Evolutionary conservation across 2,797 vertebrate species (phyloP).

Genomic region (Anas capensis): DNA sequence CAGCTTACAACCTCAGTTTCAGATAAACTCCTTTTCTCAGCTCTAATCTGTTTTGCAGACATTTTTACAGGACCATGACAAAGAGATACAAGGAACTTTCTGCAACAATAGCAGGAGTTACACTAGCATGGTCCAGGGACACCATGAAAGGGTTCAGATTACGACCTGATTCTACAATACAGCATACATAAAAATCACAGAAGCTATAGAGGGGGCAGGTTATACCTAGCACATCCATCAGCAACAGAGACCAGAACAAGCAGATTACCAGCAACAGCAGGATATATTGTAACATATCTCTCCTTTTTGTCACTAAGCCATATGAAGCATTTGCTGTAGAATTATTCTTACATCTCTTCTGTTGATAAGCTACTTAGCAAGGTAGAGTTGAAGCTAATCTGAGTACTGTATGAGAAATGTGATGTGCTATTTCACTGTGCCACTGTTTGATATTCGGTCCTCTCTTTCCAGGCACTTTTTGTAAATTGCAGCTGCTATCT

Average conservation of each 20-base stretch:
- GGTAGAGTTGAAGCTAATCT: conserved; percentile 30
- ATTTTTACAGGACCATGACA: background rate
- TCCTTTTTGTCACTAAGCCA: conserved; percentile 35
- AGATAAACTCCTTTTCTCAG: background rate
- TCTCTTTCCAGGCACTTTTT: background rate
- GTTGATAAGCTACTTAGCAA: conserved; percentile 50
- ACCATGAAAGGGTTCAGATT: background rate
- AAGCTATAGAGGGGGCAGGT: background rate
- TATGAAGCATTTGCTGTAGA: background rate
- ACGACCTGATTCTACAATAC: background rate
- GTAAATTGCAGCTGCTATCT: conserved; percentile 8
- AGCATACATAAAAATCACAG: background rate
- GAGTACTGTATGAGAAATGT: background rate
- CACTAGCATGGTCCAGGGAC: background rate
- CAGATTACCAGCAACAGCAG: background rate
- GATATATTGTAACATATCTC: background rate
- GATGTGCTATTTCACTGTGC: background rate
- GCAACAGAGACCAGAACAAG: background rate
- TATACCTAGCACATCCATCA: background rate
- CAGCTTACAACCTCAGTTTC: background rate
- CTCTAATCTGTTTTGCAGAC: background rate
- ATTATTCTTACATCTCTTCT: conserved; percentile 40
- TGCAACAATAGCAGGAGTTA: background rate
- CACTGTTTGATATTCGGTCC: background rate
- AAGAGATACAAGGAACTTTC: background rate